Conservation (phyloP, 2,797 vertebrate genomes). For the Trematomus bernacchii region DNA sequence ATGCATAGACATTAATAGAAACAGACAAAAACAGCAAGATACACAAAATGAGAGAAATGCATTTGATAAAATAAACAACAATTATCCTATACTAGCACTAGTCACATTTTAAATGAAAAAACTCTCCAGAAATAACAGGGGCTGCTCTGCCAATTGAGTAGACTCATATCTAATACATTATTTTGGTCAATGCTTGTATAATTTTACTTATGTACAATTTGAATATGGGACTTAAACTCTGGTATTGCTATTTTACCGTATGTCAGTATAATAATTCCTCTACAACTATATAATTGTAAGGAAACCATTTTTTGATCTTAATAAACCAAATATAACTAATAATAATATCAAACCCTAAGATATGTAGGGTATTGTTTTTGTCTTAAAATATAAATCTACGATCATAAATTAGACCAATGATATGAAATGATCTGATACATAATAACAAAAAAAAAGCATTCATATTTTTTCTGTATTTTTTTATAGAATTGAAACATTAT, state of each 20-base stretch:
- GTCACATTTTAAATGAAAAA: neutral
- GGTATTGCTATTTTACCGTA: neutral
- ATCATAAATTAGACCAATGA: neutral
- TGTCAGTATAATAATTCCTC: neutral
- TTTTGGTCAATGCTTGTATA: neutral
- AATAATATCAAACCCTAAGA: neutral
- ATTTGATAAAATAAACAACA: no score
- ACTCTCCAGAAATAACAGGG: neutral
- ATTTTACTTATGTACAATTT: neutral
- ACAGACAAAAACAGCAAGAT: no score
- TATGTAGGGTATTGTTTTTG: neutral
- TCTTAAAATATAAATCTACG: neutral
- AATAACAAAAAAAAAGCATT: neutral
- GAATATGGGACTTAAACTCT: no score
- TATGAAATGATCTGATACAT: neutral
- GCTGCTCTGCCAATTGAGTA: neutral
- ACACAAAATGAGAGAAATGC: no score
- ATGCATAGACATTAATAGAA: no score
- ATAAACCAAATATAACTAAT: no score
- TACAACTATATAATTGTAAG: neutral
- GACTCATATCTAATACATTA: neutral
- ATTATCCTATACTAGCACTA: no score
- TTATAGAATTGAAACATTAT: conserved; percentile 7
- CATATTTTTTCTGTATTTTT: neutral
- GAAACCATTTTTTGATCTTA: neutral